phyloP scores from a whole-genome alignment of 2,888 invertebrate genomes.

The Drosophila planitibia region DNA sequence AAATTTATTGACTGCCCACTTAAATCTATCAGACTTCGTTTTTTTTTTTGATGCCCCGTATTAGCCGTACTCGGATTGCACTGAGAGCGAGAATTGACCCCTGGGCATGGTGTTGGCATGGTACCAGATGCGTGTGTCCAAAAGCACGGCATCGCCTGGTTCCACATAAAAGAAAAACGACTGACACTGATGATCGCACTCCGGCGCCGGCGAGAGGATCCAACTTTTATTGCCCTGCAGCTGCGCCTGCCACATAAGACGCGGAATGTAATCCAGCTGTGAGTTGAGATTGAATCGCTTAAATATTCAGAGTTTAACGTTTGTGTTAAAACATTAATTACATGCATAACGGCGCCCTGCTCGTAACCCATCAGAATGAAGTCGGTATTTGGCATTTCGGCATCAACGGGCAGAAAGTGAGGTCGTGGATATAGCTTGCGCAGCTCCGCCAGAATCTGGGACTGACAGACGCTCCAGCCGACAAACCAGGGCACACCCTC shows the following conservation, averaged over 20 bases:
- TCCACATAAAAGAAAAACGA: slow-evolving; percentile 91
- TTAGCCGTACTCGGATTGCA: slow-evolving; percentile 96
- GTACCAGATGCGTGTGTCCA: slow-evolving; percentile 97
- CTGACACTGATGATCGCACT: slow-evolving; percentile 92
- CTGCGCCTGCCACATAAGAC: slow-evolving; percentile 98
- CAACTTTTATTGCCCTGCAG: slow-evolving; percentile 94
- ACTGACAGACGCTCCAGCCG: slow-evolving; percentile 96
- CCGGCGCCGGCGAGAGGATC: slow-evolving; percentile 93
- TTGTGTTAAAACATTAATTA: slow-evolving; percentile 84
- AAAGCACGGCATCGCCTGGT: slow-evolving; percentile 93
- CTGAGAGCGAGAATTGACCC: slow-evolving; percentile 93
- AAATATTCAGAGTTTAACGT: background rate
- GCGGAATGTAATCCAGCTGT: slow-evolving; percentile 95
- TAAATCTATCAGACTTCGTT: slow-evolving; percentile 19
- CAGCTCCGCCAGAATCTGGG: slow-evolving; percentile 90
- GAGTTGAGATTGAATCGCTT: slow-evolving; percentile 1
- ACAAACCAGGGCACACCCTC: slow-evolving; percentile 94
- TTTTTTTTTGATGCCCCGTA: background rate
- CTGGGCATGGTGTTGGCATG: slow-evolving; percentile 93
- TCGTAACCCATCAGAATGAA: slow-evolving; percentile 97
- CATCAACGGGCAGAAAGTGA: slow-evolving; percentile 94
- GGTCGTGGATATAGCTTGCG: slow-evolving; percentile 92
- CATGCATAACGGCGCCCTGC: slow-evolving; percentile 96
- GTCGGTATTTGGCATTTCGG: slow-evolving; percentile 95
- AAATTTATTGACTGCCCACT: slow-evolving; percentile 23